Evolutionary conservation across 2,797 vertebrate genomes (phyloP).

Genomic region (Myotis daubentonii): DNA sequence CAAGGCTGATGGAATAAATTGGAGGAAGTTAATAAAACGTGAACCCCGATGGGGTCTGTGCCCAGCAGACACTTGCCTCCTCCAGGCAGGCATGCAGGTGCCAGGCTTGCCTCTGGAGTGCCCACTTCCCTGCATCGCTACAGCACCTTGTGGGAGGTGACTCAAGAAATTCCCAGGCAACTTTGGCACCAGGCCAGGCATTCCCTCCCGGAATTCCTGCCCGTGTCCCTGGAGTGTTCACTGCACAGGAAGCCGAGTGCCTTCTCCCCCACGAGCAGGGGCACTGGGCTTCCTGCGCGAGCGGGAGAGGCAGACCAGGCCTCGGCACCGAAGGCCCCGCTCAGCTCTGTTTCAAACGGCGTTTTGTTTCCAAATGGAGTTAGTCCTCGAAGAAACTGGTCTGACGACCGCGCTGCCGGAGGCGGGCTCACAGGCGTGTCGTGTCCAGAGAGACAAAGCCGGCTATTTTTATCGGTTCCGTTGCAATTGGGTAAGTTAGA

Average conservation of each 20-base stretch:
- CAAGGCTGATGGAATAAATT: background rate
- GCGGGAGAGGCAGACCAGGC: background rate
- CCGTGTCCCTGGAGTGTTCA: too few relatives aligned
- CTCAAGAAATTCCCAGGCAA: background rate
- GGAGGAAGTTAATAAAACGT: constrained; percentile 40
- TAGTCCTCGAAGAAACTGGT: background rate
- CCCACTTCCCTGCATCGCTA: background rate
- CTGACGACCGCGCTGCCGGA: background rate
- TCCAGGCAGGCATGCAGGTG: background rate
- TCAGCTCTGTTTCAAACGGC: background rate
- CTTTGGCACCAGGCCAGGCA: background rate
- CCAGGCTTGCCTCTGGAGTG: background rate
- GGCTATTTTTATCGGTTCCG: background rate
- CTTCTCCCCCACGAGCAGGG: too few relatives aligned
- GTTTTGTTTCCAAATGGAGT: constrained; percentile 16
- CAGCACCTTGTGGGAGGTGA: background rate
- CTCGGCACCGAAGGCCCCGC: background rate
- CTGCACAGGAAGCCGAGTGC: background rate
- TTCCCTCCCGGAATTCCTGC: background rate
- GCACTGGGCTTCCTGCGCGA: too few relatives aligned
- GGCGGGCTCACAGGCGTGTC: too few relatives aligned
- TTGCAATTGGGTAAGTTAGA: background rate
- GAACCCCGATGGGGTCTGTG: background rate
- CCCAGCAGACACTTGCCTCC: background rate
- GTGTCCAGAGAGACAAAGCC: background rate